These are phyloP conservation scores for Parotia lawesii DNA, from an alignment of 2,113 vertebrate species.

Conservation along the genomic window DNA sequence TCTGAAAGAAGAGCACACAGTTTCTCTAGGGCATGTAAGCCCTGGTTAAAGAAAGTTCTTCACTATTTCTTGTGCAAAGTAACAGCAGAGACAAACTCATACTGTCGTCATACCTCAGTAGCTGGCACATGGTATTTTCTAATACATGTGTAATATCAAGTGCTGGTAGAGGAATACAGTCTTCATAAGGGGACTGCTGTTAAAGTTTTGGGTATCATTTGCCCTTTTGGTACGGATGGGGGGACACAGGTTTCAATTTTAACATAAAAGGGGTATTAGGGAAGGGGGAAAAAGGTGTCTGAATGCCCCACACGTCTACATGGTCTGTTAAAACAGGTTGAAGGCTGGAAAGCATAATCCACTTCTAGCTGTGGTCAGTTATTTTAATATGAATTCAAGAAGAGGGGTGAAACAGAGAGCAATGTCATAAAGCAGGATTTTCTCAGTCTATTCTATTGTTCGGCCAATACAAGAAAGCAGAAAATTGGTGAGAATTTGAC, in stretches of 20 bases:
- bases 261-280: background rate
- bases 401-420: background rate
- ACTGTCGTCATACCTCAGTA: background rate
- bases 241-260: background rate
- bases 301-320: background rate
- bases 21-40: background rate
- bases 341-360: background rate
- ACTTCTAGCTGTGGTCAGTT: background rate
- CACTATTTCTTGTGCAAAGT: background rate
- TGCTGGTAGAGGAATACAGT: background rate
- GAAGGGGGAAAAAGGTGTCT: background rate
- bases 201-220: background rate
- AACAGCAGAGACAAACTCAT: background rate
- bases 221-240: background rate
- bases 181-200: background rate
- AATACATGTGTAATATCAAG: background rate
- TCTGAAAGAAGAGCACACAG: background rate
- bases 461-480: background rate
- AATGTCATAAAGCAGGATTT: background rate
- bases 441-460: background rate
- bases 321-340: background rate
- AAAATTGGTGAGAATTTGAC: background rate
- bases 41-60: background rate
- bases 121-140: background rate
- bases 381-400: background rate